Conservation (phyloP, 2,113 vertebrate genomes). For the Irena cyanogastra region DNA sequence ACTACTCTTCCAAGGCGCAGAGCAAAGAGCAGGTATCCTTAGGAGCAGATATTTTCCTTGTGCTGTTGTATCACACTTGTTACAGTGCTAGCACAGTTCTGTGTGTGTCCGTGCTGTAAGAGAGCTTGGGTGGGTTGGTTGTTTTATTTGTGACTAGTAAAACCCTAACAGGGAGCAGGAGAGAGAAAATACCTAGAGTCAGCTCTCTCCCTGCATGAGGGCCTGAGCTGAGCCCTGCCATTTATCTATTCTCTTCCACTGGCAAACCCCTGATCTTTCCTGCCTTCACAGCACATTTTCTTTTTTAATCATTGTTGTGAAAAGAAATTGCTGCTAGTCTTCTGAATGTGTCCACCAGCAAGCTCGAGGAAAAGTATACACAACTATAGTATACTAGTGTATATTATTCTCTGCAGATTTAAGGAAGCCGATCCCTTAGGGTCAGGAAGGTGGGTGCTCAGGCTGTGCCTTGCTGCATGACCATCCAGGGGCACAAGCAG, state of each 20-base stretch:
- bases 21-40: not conserved
- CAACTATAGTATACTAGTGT: not conserved
- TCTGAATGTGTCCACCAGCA: not conserved
- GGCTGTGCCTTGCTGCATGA: fast-evolving
- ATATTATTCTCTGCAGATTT: not conserved
- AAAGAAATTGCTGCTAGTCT: not conserved
- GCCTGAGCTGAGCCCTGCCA: not conserved
- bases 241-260: not conserved
- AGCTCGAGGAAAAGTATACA: not conserved
- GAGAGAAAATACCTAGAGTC: not conserved
- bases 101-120: not conserved
- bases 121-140: not conserved
- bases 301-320: not conserved
- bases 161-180: not conserved
- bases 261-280: not conserved
- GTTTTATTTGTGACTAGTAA: not conserved
- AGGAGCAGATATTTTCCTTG: not conserved
- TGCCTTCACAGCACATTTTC: not conserved
- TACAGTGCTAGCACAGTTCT: not conserved
- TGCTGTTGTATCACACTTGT: not conserved
- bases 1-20: not conserved
- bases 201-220: not conserved
- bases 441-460: not conserved
- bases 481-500: not conserved
- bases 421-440: not conserved